Conservation (phyloP, 2,888 invertebrate species). For the Macrophya annulata region DNA sequence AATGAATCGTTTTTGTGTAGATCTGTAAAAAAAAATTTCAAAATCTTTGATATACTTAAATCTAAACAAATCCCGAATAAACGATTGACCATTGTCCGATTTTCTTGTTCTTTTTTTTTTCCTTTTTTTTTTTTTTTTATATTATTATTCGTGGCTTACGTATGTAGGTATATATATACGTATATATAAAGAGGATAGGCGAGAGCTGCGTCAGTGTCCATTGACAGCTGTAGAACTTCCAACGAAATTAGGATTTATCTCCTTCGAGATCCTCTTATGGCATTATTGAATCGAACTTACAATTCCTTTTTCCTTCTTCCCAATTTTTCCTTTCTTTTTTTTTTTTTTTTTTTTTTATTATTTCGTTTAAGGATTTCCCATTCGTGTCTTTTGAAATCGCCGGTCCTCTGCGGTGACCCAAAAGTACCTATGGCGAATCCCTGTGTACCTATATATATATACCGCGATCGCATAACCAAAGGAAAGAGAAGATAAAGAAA, state of each 20-base stretch:
- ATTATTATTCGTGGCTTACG: conserved; percentile 53
- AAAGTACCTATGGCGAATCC: conserved; percentile 18
- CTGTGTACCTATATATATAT: not conserved
- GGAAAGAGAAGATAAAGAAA: not conserved
- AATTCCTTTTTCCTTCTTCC: conserved; percentile 57
- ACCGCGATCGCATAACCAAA: conserved; percentile 14
- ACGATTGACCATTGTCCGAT: conserved; percentile 40
- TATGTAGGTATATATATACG: conserved; percentile 56
- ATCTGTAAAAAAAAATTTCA: not conserved
- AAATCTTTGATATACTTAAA: no score
- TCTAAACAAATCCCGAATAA: not conserved
- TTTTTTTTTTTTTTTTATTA: conserved; percentile 58
- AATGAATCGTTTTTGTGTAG: not conserved
- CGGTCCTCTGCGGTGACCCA: conserved; percentile 53
- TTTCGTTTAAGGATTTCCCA: conserved; percentile 62
- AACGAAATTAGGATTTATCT: conserved; percentile 71
- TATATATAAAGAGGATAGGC: not conserved
- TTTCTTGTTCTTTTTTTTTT: not conserved
- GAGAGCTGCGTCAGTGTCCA: conserved; percentile 54
- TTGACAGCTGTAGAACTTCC: conserved; percentile 48
- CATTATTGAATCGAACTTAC: conserved; percentile 68
- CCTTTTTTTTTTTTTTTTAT: not conserved
- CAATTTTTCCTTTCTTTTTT: conserved; percentile 56
- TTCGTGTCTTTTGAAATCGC: conserved; percentile 60
- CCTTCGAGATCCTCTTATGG: conserved; percentile 71